Evolutionary conservation across 2,888 invertebrate species (phyloP).

Genomic region (Dorcus parallelipipedus): DNA sequence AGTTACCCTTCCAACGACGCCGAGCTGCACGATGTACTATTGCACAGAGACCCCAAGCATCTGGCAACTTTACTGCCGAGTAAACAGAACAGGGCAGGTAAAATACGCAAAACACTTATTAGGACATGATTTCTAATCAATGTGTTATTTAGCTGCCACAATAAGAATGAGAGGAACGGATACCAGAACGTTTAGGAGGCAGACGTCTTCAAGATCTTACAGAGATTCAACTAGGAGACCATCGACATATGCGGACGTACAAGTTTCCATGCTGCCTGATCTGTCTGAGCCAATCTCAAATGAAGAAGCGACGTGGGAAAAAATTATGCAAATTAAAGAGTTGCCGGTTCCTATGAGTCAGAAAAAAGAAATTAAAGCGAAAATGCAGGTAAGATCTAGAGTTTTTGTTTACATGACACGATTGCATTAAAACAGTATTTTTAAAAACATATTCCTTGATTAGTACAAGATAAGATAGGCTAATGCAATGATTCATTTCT

Average conservation of each 20-base stretch:
- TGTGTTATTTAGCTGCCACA: slow-evolving; percentile 57
- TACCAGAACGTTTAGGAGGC: slow-evolving; percentile 60
- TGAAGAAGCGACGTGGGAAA: slow-evolving; percentile 80
- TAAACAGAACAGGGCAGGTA: slow-evolving; percentile 73
- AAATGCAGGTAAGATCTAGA: slow-evolving; percentile 61
- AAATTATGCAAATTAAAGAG: slow-evolving; percentile 80
- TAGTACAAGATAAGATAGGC: too few relatives aligned
- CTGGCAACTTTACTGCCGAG: slow-evolving; percentile 75
- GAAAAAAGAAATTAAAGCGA: slow-evolving; percentile 74
- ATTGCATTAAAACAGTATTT: too few relatives aligned
- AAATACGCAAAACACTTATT: slow-evolving; percentile 9
- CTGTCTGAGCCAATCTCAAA: slow-evolving; percentile 79
- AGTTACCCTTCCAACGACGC: slow-evolving; percentile 66
- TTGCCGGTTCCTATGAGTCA: slow-evolving; percentile 82
- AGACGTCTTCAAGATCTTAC: slow-evolving; percentile 46
- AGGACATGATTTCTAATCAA: slow-evolving; percentile 1
- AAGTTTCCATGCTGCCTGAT: slow-evolving; percentile 77
- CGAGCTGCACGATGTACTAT: slow-evolving; percentile 62
- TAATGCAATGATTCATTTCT: too few relatives aligned
- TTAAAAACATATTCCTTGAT: too few relatives aligned
- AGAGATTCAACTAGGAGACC: slow-evolving; percentile 54
- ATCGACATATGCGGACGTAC: slow-evolving; percentile 60
- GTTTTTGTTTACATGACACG: too few relatives aligned
- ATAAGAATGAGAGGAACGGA: slow-evolving; percentile 62
- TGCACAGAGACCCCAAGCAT: slow-evolving; percentile 67